A percentile compares a stretch with the other conserved stretches of the same genome.
phyloP scores from a whole-genome alignment of 2,888 invertebrate genomes.

The Amaurobius ferox region DNA sequence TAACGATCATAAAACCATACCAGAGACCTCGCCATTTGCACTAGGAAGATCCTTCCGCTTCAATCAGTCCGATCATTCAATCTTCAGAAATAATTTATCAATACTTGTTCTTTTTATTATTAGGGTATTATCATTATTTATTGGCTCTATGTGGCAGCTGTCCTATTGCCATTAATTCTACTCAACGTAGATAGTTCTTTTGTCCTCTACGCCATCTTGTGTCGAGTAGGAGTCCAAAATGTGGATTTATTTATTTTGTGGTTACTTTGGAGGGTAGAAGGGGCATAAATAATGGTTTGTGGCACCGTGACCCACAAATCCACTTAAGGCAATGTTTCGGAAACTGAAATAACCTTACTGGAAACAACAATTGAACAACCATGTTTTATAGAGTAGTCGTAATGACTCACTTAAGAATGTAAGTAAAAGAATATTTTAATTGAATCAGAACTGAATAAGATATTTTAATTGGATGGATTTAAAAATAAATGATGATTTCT shows the following conservation, averaged over 20 bases:
- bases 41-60: background rate
- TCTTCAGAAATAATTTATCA: constrained; percentile 28
- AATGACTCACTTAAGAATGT: no score
- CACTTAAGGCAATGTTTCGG: constrained; percentile 25
- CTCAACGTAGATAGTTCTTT: constrained; percentile 14
- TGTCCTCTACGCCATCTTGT: constrained; percentile 40
- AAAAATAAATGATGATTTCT: no score
- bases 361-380: no score
- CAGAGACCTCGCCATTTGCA: no score
- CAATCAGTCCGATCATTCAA: constrained; percentile 26
- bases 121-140: constrained; percentile 44
- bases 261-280: constrained; percentile 10
- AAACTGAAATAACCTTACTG: no score
- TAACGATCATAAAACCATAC: no score
- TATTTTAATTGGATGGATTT: no score
- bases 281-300: constrained; percentile 36
- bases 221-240: constrained; percentile 27
- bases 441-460: no score
- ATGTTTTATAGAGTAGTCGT: no score
- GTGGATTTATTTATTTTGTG: constrained; percentile 53
- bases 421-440: no score
- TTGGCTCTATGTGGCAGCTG: constrained; percentile 15
- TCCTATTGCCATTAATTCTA: constrained; percentile 39
- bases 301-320: constrained; percentile 36
- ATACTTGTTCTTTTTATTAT: constrained; percentile 44